Base-by-base conservation (phyloP, 2,113 vertebrate genomes). In the Muscicapa adusta region DNA sequence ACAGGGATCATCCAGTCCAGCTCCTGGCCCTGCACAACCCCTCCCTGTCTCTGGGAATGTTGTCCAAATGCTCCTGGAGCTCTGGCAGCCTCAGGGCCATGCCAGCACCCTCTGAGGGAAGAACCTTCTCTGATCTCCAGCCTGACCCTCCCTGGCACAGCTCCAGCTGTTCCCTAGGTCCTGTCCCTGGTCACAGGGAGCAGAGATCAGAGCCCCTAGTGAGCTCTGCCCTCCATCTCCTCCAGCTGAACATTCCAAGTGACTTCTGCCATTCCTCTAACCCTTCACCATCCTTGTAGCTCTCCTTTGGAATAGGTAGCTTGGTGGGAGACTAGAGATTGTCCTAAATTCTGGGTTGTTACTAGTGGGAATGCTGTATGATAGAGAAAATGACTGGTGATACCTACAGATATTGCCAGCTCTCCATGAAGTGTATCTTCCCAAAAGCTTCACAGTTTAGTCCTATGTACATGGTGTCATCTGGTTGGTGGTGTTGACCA, bases 401-500 rank as follows among this genome's bases (percentile, higher is more conserved):
- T 75, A 16, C 11, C 43, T 78, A 16, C 17, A 47, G 50, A 6
- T 42, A 34, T n/a, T 77, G 6, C 38, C 48, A 16, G 28, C 42
- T 10, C 14, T 54, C 1, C 5, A 6, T 22, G 18, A 40, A 33
- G 2, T 26, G 0, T 13, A n/a, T 57, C 58, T 45, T 86, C 38
- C 54, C 38, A 10, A 61, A 56, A 67, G 15, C 28, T 14, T 62
- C 3, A 1, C 4, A 6, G 2, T 13, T 57, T 13, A 31, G 4
- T 28, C 22, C 70, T 9, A 5, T 1, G 8, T 13, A 18, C 0
- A 0, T 33, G 28, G 3, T 25, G 15, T 76, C 1, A 2, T 14
- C 43, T 60, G 31, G 5, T 2, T 58, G 50, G 20, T 43, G 38
- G 7, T 65, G 43, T 23, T 47, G 43, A 75, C n/a, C n/a, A n/a